Evolutionary conservation across 2,888 invertebrate species (phyloP).

Genomic region (Brenthis daphne): DNA sequence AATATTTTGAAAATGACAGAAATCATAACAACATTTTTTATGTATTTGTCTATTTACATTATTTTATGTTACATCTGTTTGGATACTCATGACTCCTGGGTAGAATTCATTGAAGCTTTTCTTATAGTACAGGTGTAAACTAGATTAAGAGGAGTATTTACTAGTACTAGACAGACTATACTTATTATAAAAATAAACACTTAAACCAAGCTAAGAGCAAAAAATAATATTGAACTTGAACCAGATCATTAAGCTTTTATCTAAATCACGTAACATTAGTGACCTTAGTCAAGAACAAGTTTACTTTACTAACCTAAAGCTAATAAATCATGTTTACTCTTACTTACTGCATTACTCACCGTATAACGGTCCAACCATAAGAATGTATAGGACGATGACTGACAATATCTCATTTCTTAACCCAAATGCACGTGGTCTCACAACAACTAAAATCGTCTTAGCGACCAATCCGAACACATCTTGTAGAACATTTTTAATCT

Average conservation of each 20-base stretch:
- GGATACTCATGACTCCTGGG: too few relatives aligned
- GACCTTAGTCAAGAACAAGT: constrained; percentile 1
- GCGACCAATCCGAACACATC: constrained; percentile 65
- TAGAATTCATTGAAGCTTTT: too few relatives aligned
- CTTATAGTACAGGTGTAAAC: too few relatives aligned
- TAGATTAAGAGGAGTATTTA: too few relatives aligned
- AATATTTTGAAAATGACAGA: too few relatives aligned
- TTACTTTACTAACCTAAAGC: not conserved
- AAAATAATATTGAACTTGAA: not conserved
- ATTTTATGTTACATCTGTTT: too few relatives aligned
- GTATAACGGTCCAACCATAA: constrained; percentile 77
- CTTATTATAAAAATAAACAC: too few relatives aligned
- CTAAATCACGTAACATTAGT: not conserved
- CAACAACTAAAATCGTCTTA: constrained; percentile 68
- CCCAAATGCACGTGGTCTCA: constrained; percentile 58
- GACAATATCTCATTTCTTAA: constrained; percentile 67
- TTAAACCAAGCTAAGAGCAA: too few relatives aligned
- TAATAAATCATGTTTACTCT: constrained; percentile 1
- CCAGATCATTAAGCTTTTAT: not conserved
- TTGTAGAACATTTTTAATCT: constrained; percentile 47
- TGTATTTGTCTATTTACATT: too few relatives aligned
- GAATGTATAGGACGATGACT: constrained; percentile 65
- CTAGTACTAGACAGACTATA: too few relatives aligned
- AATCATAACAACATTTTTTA: too few relatives aligned
- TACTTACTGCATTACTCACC: constrained; percentile 56